A percentile compares a stretch with the other conserved stretches of the same genome.
phyloP scores from a whole-genome alignment of 2,113 vertebrate species.

The Turnix velox region DNA sequence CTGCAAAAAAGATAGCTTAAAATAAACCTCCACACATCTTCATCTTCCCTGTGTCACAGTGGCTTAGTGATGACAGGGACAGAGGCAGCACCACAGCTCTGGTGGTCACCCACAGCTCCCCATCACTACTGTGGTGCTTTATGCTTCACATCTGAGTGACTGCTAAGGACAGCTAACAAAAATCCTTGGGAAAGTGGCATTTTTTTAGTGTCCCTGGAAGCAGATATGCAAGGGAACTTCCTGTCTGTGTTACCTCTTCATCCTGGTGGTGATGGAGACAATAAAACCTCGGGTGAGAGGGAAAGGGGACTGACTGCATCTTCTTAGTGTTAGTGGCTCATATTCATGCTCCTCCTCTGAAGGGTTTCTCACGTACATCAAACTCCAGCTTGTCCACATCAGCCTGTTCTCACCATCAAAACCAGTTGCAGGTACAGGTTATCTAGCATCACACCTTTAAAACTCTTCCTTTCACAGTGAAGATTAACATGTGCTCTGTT shows the following conservation, averaged over 20 bases:
- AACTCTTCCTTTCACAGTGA: not conserved
- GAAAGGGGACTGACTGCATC: not conserved
- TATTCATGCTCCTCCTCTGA: not conserved
- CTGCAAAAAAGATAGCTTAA: not conserved
- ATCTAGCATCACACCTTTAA: not conserved
- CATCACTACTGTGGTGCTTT: not conserved
- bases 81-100: not conserved
- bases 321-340: not conserved
- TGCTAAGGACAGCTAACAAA: fast-evolving
- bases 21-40: not conserved
- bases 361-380: not conserved
- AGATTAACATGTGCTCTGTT: not conserved
- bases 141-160: not conserved
- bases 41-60: not conserved
- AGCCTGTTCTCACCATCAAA: not conserved
- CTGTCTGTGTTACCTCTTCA: not conserved
- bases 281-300: not conserved
- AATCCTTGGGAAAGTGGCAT: not conserved
- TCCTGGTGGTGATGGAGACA: not conserved
- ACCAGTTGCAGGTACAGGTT: not conserved
- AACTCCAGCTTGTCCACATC: not conserved
- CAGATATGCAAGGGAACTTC: not conserved
- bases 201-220: not conserved
- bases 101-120: not conserved
- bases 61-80: not conserved